phyloP scores from a whole-genome alignment of 1,140 invertebrate genomes.

The Dendroctonus ponderosae region DNA sequence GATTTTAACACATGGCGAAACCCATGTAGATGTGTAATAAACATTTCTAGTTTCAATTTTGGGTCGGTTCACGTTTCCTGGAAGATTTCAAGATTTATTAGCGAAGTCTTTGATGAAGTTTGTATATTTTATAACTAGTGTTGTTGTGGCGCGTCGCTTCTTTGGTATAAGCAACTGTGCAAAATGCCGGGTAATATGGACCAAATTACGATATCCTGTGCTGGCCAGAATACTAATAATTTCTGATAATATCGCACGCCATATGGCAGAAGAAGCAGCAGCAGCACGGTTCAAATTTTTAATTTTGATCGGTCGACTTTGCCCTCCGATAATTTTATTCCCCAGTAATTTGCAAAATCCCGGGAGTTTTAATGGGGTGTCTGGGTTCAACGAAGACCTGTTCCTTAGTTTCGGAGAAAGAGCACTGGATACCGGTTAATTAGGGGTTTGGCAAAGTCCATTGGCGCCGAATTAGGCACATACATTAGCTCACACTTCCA shows the following conservation, averaged over 20 bases:
- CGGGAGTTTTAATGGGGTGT: constrained; percentile 25
- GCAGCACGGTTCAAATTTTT: constrained; percentile 15
- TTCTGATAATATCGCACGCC: constrained; percentile 29
- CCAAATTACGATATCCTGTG: constrained; percentile 22
- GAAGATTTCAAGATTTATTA: no score
- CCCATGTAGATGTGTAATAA: no score
- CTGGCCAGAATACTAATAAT: constrained; percentile 10
- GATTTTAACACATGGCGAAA: no score
- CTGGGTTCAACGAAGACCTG: constrained; percentile 13
- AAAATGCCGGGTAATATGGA: constrained; percentile 16
- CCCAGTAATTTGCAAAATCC: constrained; percentile 29
- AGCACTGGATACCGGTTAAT: constrained; percentile 1
- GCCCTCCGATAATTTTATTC: constrained; percentile 27
- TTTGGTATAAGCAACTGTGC: constrained; percentile 1
- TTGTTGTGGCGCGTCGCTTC: no score
- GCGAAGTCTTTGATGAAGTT: no score
- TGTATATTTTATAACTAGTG: no score
- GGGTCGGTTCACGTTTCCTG: no score
- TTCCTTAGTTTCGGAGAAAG: constrained; percentile 1
- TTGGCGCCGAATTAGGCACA: no score
- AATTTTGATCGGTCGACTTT: constrained; percentile 28
- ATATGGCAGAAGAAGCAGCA: constrained; percentile 11
- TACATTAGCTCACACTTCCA: no score
- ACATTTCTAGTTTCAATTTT: no score
- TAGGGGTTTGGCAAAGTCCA: neutral